Evolutionary conservation across 1,140 invertebrate species (phyloP).

Genomic region (Drosophila sp.): DNA sequence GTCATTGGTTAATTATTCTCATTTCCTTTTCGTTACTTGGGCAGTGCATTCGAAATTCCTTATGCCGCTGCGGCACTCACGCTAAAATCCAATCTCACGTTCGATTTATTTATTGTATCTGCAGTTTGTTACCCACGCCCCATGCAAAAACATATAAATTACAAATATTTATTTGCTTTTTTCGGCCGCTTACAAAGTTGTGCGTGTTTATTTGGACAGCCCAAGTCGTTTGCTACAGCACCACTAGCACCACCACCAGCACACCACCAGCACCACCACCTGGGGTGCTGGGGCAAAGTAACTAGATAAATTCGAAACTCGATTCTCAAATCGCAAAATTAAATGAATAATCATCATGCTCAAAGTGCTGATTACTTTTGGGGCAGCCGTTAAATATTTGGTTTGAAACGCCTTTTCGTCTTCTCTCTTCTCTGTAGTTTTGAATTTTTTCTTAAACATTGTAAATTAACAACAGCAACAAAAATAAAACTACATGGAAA

Average conservation of each 20-base stretch:
- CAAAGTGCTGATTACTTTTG: conserved; percentile 35
- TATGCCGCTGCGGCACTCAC: neutral
- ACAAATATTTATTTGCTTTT: conserved; percentile 77
- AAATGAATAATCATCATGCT: conserved; percentile 24
- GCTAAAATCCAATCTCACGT: conserved; percentile 53
- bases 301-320: conserved; percentile 26
- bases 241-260: conserved; percentile 11
- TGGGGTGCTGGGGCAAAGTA: conserved; percentile 38
- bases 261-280: conserved; percentile 40
- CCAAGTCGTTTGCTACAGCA: conserved; percentile 36
- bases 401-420: conserved; percentile 19
- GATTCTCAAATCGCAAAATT: conserved; percentile 45
- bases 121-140: conserved; percentile 67
- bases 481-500: conserved; percentile 14
- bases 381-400: conserved; percentile 40
- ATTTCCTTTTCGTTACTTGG: conserved; percentile 28
- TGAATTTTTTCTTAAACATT: conserved; percentile 25
- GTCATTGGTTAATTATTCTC: conserved; percentile 26
- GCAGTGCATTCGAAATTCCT: conserved; percentile 46
- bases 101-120: conserved; percentile 66
- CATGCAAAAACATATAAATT: conserved; percentile 70
- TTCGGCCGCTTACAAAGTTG: conserved; percentile 73
- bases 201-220: conserved; percentile 77
- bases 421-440: neutral
- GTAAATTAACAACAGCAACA: conserved; percentile 37